Evolutionary conservation across 2,113 vertebrate genomes (phyloP).

Genomic region (Coptodon bakossiorum): DNA sequence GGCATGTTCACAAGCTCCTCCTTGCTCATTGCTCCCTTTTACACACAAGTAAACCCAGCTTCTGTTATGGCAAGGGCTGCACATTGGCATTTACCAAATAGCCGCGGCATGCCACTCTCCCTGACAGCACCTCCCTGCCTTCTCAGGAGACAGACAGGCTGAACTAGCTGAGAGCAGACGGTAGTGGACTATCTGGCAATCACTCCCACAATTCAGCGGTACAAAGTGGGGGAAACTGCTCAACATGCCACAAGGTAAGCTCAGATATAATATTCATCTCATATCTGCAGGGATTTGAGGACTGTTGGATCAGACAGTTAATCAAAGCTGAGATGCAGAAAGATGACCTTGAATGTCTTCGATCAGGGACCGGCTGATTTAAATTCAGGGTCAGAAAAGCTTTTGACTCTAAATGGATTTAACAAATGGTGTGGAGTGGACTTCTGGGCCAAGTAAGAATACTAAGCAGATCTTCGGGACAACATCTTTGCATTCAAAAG

Average conservation of each 20-base stretch:
- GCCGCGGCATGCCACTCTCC: constrained; percentile 44
- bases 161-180: constrained; percentile 27
- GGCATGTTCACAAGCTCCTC: constrained; percentile 41
- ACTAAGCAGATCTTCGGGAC: neutral
- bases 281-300: neutral
- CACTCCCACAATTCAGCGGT: constrained; percentile 20
- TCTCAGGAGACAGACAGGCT: constrained; percentile 27
- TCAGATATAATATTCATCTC: constrained; percentile 15
- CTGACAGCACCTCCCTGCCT: constrained; percentile 27
- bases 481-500: constrained; percentile 3
- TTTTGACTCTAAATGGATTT: constrained; percentile 26
- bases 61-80: constrained; percentile 67
- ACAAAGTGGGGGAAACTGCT: constrained; percentile 21
- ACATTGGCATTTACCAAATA: constrained; percentile 49
- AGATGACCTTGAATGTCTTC: constrained; percentile 44
- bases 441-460: neutral
- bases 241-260: constrained; percentile 48
- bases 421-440: constrained; percentile 15
- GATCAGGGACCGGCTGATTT: neutral
- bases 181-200: constrained; percentile 15
- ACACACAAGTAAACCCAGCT: constrained; percentile 56
- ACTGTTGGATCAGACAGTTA: constrained; percentile 2
- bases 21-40: constrained; percentile 37
- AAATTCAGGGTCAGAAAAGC: constrained; percentile 32
- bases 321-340: constrained; percentile 21